Conservation (phyloP, 2,888 invertebrate species). For the Protophormia terraenovae region DNA sequence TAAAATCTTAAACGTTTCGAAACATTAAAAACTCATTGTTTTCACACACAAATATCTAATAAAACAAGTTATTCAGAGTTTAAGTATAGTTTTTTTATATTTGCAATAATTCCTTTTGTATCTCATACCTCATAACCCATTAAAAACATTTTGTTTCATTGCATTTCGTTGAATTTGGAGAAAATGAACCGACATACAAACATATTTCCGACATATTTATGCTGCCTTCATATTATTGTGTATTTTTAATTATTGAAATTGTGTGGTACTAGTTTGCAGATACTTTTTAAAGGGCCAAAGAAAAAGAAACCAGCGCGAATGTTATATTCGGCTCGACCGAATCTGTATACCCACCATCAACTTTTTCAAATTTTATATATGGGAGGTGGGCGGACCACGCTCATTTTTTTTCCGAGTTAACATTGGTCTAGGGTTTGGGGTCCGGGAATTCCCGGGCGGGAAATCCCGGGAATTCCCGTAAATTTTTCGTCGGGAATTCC, state of each 20-base stretch:
- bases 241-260: background rate
- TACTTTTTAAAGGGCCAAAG: background rate
- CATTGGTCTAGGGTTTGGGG: too few species aligned
- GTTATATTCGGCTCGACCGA: too few species aligned
- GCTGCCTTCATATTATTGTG: background rate
- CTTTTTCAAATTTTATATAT: too few species aligned
- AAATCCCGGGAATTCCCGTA: too few species aligned
- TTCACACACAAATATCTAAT: background rate
- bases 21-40: background rate
- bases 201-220: conserved; percentile 27
- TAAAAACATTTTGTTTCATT: conserved; percentile 45
- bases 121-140: background rate
- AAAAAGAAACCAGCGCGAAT: too few species aligned
- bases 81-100: background rate
- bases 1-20: background rate
- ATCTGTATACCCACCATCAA: too few species aligned
- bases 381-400: too few species aligned
- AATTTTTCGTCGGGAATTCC: too few species aligned
- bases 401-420: too few species aligned
- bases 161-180: conserved; percentile 29
- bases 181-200: conserved; percentile 26
- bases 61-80: background rate
- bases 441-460: too few species aligned
- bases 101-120: background rate
- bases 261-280: background rate